These are phyloP conservation scores for Pheosia gnoma DNA, from an alignment of 2,888 invertebrate genomes.

Conservation along the genomic window DNA sequence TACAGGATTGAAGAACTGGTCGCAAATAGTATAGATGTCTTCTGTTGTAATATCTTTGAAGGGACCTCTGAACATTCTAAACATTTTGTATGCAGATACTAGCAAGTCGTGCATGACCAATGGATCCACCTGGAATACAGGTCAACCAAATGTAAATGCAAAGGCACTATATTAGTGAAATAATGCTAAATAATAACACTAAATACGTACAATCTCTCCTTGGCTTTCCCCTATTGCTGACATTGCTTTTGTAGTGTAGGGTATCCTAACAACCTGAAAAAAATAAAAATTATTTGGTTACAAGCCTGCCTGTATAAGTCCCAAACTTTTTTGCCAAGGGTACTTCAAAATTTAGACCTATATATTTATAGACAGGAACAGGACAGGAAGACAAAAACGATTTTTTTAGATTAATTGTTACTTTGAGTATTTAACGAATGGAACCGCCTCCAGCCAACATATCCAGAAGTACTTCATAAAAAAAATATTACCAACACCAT, in stretches of 20 bases:
- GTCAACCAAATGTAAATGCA: too few species aligned
- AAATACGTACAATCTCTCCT: constrained; percentile 89
- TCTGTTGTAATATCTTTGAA: constrained; percentile 86
- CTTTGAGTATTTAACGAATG: not conserved
- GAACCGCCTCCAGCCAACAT: too few species aligned
- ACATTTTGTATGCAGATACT: constrained; percentile 90
- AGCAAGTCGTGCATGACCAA: constrained; percentile 73
- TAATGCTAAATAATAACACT: not conserved
- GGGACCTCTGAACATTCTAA: constrained; percentile 92
- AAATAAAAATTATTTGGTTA: not conserved
- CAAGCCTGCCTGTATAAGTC: not conserved
- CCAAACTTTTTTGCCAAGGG: not conserved
- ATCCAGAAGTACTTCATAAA: not conserved
- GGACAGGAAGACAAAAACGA: too few species aligned
- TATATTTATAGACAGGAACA: too few species aligned
- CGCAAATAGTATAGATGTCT: constrained; percentile 88
- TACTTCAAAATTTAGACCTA: not conserved
- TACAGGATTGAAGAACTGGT: constrained; percentile 91
- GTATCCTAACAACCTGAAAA: constrained; percentile 89
- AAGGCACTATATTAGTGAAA: not conserved
- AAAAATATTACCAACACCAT: constrained; percentile 90
- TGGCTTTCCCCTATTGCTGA: constrained; percentile 91
- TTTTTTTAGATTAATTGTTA: not conserved
- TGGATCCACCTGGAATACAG: constrained; percentile 65
- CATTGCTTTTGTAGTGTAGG: constrained; percentile 86